These are phyloP conservation scores for Silurus aristotelis DNA, from an alignment of 2,797 vertebrate species.

Conservation along the genomic window DNA sequence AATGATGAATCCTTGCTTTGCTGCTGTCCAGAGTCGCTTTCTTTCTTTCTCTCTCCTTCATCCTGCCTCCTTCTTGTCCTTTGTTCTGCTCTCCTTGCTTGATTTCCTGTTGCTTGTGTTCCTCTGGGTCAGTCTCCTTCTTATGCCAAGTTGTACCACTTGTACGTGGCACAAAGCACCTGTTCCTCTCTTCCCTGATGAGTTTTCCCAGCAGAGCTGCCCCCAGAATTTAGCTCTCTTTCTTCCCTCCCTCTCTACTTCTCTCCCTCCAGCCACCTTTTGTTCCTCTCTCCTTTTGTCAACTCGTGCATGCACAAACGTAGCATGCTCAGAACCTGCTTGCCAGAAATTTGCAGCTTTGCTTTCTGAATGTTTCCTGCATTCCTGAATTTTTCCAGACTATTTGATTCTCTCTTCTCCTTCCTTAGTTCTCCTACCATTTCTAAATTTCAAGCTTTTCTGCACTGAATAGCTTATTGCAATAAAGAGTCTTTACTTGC, in stretches of 20 bases:
- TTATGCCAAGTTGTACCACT: conserved; percentile 44
- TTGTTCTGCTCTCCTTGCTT: background rate
- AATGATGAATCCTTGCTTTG: conserved; percentile 11
- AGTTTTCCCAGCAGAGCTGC: conserved; percentile 23
- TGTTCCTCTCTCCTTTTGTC: conserved; percentile 26
- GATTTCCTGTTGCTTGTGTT: conserved; percentile 35
- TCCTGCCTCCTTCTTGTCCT: conserved; percentile 18
- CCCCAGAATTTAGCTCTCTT: conserved; percentile 18
- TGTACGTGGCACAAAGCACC: conserved; percentile 46
- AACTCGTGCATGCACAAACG: conserved; percentile 1
- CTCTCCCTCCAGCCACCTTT: conserved; percentile 15
- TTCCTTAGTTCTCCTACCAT: background rate
- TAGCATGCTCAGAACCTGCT: background rate
- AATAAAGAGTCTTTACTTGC: conserved; percentile 7
- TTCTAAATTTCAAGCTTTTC: background rate
- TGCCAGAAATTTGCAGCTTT: conserved; percentile 14
- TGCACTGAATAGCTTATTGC: background rate
- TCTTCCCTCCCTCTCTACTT: background rate
- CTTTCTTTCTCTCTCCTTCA: background rate
- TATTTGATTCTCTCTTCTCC: background rate
- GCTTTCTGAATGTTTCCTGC: conserved; percentile 10
- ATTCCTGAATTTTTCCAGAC: background rate
- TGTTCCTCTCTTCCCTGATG: conserved; percentile 46
- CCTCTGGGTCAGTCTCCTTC: conserved; percentile 48
- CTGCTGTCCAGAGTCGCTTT: conserved; percentile 4